A percentile compares a stretch with the other conserved stretches of the same genome.
Evolutionary conservation across 2,113 vertebrate genomes (phyloP).

Genomic region (Oncorhynchus nerka): DNA sequence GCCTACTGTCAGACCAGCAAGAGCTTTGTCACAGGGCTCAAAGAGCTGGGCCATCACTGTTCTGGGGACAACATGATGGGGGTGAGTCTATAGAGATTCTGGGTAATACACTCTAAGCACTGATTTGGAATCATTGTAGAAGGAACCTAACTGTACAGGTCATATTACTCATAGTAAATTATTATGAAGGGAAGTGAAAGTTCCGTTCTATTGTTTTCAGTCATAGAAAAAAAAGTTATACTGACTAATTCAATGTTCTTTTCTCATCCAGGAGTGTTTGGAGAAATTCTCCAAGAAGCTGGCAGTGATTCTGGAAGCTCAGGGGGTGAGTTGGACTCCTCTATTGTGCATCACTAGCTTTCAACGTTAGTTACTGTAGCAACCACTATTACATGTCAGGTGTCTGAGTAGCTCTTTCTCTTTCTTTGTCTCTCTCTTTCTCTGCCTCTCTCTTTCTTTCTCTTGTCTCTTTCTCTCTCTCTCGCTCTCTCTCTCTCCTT

Average conservation of each 20-base stretch:
- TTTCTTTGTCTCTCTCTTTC: too few relatives aligned
- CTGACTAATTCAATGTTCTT: neutral
- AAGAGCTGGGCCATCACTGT: slow-evolving; percentile 78
- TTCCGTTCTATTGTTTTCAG: neutral
- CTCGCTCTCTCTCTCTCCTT: neutral
- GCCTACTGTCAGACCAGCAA: slow-evolving; percentile 79
- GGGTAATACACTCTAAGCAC: neutral
- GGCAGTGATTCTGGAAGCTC: slow-evolving; percentile 74
- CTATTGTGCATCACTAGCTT: neutral
- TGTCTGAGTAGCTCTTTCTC: too few relatives aligned
- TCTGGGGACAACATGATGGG: slow-evolving; percentile 76
- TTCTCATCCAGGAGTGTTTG: slow-evolving; percentile 79
- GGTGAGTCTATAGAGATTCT: slow-evolving; percentile 60
- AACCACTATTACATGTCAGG: too few relatives aligned
- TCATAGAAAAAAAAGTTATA: neutral
- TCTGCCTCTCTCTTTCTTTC: too few relatives aligned
- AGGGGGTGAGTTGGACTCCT: slow-evolving; percentile 73
- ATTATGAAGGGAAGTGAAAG: neutral
- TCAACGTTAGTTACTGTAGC: too few relatives aligned
- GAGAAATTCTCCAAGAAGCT: slow-evolving; percentile 81
- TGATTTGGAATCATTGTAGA: slow-evolving; percentile 1
- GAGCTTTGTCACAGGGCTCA: slow-evolving; percentile 78
- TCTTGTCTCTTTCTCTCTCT: too few relatives aligned
- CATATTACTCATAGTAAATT: neutral
- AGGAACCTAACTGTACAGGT: too few relatives aligned